Evolutionary conservation across 2,888 invertebrate species (phyloP).

Genomic region (Oithona nana): DNA sequence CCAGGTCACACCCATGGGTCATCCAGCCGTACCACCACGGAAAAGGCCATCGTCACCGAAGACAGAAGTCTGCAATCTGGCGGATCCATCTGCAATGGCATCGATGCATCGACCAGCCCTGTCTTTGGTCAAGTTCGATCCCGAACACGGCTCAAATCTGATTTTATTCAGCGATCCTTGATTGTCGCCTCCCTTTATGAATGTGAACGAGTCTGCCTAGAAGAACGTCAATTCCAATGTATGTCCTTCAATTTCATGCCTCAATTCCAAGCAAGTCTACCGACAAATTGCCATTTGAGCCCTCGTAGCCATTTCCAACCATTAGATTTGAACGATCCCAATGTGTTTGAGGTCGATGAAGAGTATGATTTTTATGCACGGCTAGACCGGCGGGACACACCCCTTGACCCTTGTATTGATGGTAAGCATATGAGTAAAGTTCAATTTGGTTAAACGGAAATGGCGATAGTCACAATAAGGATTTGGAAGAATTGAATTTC

Average conservation of each 20-base stretch:
- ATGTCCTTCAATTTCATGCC: constrained; percentile 11
- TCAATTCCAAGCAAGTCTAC: neutral
- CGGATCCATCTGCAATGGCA: too few species aligned
- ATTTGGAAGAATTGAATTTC: too few species aligned
- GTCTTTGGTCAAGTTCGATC: neutral
- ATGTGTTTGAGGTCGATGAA: constrained; percentile 59
- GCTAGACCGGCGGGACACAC: constrained; percentile 39
- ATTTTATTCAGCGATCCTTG: neutral
- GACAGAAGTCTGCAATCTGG: too few species aligned
- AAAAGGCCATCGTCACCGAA: too few species aligned
- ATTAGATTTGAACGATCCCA: constrained; percentile 61
- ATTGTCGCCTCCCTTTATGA: neutral
- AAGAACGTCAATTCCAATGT: neutral
- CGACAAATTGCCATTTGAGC: constrained; percentile 71
- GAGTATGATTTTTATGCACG: constrained; percentile 49
- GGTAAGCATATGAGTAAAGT: too few species aligned
- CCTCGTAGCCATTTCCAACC: constrained; percentile 61
- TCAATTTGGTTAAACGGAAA: too few species aligned
- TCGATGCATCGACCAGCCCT: too few species aligned
- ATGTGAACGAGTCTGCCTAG: neutral
- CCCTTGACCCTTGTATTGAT: constrained; percentile 2
- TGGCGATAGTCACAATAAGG: too few species aligned
- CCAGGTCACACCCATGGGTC: too few species aligned
- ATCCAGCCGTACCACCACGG: too few species aligned
- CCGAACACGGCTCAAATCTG: neutral